Evolutionary conservation across 2,888 invertebrate species (phyloP).

Genomic region (Globia sparganii): DNA sequence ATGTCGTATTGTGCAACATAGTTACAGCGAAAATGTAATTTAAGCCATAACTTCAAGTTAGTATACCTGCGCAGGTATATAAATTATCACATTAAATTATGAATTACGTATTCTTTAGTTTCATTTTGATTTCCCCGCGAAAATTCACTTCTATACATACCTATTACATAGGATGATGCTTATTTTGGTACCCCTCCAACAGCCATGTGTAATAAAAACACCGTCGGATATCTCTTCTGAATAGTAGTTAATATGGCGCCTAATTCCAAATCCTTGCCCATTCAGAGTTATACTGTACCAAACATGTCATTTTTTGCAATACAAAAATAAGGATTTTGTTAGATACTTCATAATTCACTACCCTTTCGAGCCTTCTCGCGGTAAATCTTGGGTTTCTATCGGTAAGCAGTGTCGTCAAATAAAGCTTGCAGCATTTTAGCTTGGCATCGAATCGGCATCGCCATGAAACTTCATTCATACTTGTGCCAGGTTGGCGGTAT

Average conservation of each 20-base stretch:
- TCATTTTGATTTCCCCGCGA: constrained; percentile 64
- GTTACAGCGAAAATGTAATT: constrained; percentile 81
- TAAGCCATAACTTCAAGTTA: constrained; percentile 84
- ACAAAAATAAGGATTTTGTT: background rate
- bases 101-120: constrained; percentile 78
- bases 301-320: background rate
- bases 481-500: too few species aligned
- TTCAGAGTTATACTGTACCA: background rate
- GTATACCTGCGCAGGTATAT: constrained; percentile 83
- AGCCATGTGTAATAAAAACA: background rate
- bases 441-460: too few species aligned
- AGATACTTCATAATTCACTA: background rate
- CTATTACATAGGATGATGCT: background rate
- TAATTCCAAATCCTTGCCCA: background rate
- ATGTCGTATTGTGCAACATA: constrained; percentile 77
- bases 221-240: background rate
- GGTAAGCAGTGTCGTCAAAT: background rate
- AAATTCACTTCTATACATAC: background rate
- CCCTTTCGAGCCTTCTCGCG: background rate
- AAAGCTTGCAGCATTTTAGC: background rate
- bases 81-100: constrained; percentile 89
- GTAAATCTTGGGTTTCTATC: background rate
- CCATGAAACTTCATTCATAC: too few species aligned
- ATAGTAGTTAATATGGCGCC: background rate
- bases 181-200: too few species aligned